A percentile compares a stretch with the other conserved stretches of the same genome.
These are phyloP conservation scores for Podarcis raffonei DNA, from an alignment of 2,113 vertebrate species.

Conservation along the genomic window DNA sequence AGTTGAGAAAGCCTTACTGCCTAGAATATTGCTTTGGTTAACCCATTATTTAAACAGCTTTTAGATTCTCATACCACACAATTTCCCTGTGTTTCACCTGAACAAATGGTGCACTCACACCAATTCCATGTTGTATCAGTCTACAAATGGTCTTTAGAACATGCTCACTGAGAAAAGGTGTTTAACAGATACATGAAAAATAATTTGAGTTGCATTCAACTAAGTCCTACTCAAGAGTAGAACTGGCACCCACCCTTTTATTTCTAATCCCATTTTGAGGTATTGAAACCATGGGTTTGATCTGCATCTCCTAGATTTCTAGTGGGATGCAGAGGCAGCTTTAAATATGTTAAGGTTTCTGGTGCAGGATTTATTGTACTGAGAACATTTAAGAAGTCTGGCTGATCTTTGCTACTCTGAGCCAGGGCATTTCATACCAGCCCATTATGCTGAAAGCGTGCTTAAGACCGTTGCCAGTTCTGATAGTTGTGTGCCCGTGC, in stretches of 20 bases:
- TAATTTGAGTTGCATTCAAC: too few relatives aligned
- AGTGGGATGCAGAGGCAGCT: not conserved
- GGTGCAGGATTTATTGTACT: conserved; percentile 28
- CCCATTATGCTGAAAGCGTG: conserved; percentile 7
- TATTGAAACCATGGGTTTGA: not conserved
- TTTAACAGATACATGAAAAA: not conserved
- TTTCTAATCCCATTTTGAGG: not conserved
- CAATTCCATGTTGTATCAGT: not conserved
- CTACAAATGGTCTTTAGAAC: not conserved
- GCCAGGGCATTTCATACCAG: not conserved
- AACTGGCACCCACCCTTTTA: not conserved
- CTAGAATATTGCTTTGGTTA: too few relatives aligned
- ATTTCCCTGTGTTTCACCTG: not conserved
- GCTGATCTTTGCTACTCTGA: conserved; percentile 32
- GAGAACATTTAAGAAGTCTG: conserved; percentile 30
- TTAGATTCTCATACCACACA: too few relatives aligned
- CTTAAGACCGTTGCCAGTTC: not conserved
- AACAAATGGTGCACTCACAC: not conserved
- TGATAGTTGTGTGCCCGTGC: not conserved
- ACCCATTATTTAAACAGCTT: too few relatives aligned
- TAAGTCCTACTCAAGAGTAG: too few relatives aligned
- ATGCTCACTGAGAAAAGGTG: not conserved
- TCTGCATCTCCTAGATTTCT: not conserved
- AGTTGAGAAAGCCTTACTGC: not conserved
- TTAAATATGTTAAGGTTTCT: not conserved